A percentile compares a stretch with the other conserved stretches of the same genome.
phyloP scores from a whole-genome alignment of 2,888 invertebrate species.

The Brassicogethes aeneus region DNA sequence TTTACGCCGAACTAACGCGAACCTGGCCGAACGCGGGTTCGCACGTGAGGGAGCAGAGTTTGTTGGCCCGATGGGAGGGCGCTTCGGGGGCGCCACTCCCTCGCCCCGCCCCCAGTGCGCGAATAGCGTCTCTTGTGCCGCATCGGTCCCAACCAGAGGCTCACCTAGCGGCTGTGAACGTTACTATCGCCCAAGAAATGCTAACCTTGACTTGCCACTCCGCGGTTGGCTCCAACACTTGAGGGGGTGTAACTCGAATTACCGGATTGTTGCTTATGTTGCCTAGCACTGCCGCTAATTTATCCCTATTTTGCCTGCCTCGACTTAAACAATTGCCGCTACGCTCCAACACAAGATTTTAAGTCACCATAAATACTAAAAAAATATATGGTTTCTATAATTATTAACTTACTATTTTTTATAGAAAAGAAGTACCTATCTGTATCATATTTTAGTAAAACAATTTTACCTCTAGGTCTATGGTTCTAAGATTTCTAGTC shows the following conservation, averaged over 20 bases:
- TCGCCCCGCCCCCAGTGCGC: conserved; percentile 26
- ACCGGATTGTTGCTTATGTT: conserved; percentile 8
- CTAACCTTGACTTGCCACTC: conserved; percentile 37
- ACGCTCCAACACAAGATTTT: no score
- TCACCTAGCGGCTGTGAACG: conserved; percentile 33
- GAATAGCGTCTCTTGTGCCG: conserved; percentile 10
- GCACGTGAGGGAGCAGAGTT: conserved; percentile 30
- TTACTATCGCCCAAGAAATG: conserved; percentile 27
- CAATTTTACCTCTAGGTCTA: no score
- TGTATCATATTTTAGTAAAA: no score
- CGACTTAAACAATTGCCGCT: no score
- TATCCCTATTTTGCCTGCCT: background rate
- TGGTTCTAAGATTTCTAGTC: no score
- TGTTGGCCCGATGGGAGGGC: conserved; percentile 32
- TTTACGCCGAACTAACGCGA: conserved; percentile 27
- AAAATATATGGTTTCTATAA: no score
- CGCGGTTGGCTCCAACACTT: conserved; percentile 28
- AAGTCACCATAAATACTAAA: no score
- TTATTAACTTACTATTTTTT: no score
- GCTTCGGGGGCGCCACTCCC: conserved; percentile 20
- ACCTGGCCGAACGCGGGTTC: conserved; percentile 22
- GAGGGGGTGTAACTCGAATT: conserved; percentile 26
- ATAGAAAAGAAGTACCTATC: no score
- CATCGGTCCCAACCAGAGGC: conserved; percentile 24
- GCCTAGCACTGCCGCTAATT: background rate